Evolutionary conservation across 2,113 vertebrate species (phyloP).

Genomic region (Pteropus alecto): DNA sequence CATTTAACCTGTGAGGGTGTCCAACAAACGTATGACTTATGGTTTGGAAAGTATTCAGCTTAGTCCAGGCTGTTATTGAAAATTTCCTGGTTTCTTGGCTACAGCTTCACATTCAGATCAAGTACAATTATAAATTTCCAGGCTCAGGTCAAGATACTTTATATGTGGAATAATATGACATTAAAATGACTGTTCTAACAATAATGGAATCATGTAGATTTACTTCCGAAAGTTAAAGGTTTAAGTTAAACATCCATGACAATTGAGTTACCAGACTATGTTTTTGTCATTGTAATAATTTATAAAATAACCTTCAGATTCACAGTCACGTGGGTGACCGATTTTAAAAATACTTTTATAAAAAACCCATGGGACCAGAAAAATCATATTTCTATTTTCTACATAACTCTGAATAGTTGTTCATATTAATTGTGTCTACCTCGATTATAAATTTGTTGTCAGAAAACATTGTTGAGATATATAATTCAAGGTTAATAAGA

Average conservation of each 20-base stretch:
- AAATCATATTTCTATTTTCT: constrained; percentile 22
- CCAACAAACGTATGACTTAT: constrained; percentile 57
- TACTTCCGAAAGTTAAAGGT: constrained; percentile 17
- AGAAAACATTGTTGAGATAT: constrained; percentile 6
- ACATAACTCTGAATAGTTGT: neutral
- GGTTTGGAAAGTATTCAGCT: constrained; percentile 25
- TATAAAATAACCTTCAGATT: constrained; percentile 43
- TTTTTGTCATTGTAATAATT: constrained; percentile 20
- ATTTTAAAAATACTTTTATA: constrained; percentile 12
- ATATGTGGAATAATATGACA: neutral
- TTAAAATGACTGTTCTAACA: constrained; percentile 3
- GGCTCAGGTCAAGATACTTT: neutral
- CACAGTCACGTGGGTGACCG: neutral
- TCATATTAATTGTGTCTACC: constrained; percentile 33
- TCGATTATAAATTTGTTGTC: constrained; percentile 20
- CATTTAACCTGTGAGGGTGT: constrained; percentile 59
- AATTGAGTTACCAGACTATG: neutral
- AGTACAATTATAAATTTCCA: constrained; percentile 39
- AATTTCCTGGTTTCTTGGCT: constrained; percentile 46
- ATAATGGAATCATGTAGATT: constrained; percentile 5
- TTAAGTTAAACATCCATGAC: constrained; percentile 20
- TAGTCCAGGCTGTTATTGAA: neutral
- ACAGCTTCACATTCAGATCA: neutral
- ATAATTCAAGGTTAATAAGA: constrained; percentile 59
- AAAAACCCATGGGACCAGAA: neutral